phyloP scores from a whole-genome alignment of 2,113 vertebrate genomes.

The Proterorhinus semilunaris region DNA sequence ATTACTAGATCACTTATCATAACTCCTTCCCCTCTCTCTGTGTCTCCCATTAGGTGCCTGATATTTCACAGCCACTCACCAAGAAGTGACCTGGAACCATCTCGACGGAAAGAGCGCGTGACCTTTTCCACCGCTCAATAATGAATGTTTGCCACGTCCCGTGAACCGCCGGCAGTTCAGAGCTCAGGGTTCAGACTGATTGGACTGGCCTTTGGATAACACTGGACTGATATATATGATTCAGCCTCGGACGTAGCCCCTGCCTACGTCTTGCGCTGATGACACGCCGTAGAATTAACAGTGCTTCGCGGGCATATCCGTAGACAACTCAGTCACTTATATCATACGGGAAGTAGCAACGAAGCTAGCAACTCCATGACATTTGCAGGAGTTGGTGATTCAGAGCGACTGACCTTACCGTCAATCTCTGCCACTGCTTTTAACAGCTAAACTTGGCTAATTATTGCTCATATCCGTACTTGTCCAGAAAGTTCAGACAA shows the following conservation, averaged over 20 bases:
- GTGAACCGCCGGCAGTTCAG: not conserved
- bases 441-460: not conserved
- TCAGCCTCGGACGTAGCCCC: conserved; percentile 6
- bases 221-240: conserved; percentile 3
- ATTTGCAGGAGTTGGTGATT: not conserved
- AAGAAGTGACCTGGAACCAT: conserved; percentile 11
- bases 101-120: conserved; percentile 3
- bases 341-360: conserved; percentile 43
- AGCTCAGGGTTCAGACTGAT: not conserved
- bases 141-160: conserved; percentile 32
- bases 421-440: not conserved
- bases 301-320: not conserved
- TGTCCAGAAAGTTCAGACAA: too few relatives aligned
- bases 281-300: conserved; percentile 24
- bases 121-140: not conserved
- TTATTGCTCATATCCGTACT: too few relatives aligned
- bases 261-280: conserved; percentile 5
- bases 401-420: not conserved
- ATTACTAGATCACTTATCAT: too few relatives aligned
- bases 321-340: conserved; percentile 7
- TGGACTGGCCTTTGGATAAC: conserved; percentile 8
- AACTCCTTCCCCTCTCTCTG: not conserved
- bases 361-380: not conserved
- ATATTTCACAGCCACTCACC: conserved; percentile 12
- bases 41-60: conserved; percentile 47